Conservation (phyloP, 2,113 vertebrate species). For the Salvator merianae region DNA sequence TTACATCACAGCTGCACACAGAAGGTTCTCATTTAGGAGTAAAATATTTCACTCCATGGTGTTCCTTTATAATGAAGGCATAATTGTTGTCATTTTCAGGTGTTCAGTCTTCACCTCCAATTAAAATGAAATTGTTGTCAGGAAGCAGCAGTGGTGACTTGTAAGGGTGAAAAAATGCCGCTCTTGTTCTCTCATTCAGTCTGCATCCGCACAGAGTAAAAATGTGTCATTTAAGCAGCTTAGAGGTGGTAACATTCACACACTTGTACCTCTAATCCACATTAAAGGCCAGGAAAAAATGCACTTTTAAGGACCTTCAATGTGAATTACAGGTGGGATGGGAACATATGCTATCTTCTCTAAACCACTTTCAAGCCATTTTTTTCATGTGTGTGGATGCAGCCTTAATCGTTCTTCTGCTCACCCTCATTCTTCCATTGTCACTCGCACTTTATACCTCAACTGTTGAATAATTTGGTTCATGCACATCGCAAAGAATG, state of each 20-base stretch:
- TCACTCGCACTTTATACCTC: too few relatives aligned
- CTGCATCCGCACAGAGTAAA: background rate
- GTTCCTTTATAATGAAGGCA: conserved; percentile 45
- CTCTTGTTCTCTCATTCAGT: background rate
- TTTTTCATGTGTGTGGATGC: too few relatives aligned
- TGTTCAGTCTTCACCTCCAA: conserved; percentile 35
- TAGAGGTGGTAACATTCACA: background rate
- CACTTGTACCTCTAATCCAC: too few relatives aligned
- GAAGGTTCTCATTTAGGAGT: conserved; percentile 29
- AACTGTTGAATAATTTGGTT: too few relatives aligned
- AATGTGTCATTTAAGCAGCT: background rate
- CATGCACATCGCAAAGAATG: too few relatives aligned
- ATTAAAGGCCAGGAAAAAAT: background rate
- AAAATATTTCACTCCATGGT: conserved; percentile 37
- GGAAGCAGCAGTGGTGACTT: conserved; percentile 16
- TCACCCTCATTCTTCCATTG: too few relatives aligned
- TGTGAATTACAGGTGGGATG: too few relatives aligned
- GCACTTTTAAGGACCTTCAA: too few relatives aligned
- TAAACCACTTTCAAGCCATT: too few relatives aligned
- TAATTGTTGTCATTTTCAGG: conserved; percentile 41
- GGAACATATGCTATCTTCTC: too few relatives aligned
- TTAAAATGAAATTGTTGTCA: conserved; percentile 43
- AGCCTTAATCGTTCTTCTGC: too few relatives aligned
- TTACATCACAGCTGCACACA: conserved; percentile 54
- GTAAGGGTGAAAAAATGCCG: background rate